Evolutionary conservation across 2,113 vertebrate genomes (phyloP).

Genomic region (Saguinus midas): DNA sequence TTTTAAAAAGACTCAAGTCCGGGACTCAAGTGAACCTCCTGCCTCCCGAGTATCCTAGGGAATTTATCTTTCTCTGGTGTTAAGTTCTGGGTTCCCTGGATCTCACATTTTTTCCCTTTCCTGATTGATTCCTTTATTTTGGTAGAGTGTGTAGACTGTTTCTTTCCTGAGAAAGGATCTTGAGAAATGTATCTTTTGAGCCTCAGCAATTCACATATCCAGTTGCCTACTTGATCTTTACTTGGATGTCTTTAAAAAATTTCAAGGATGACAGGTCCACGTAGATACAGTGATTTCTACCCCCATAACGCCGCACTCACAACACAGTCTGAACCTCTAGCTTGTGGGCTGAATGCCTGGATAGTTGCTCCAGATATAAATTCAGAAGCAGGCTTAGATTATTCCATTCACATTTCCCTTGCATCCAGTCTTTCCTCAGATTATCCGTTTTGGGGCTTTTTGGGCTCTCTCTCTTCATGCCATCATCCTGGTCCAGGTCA

Average conservation of each 20-base stretch:
- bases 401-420: too few relatives aligned
- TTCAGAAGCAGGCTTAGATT: neutral
- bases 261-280: neutral
- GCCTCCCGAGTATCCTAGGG: neutral
- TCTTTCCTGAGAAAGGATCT: neutral
- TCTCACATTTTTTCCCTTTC: neutral
- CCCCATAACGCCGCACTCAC: accelerated
- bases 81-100: neutral
- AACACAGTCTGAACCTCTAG: neutral
- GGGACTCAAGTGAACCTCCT: neutral
- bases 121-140: neutral
- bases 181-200: neutral
- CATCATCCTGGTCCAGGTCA: neutral
- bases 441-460: accelerated
- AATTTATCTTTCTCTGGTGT: neutral
- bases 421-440: accelerated
- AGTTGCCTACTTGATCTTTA: neutral
- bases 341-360: too few relatives aligned
- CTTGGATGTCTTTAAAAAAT: neutral
- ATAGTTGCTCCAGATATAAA: too few relatives aligned
- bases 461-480: too few relatives aligned
- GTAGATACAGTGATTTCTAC: neutral
- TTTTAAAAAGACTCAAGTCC: neutral
- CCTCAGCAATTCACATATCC: neutral
- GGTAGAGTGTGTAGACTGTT: accelerated